Conservation (phyloP, 2,113 vertebrate species). For the Pogona vitticeps region DNA sequence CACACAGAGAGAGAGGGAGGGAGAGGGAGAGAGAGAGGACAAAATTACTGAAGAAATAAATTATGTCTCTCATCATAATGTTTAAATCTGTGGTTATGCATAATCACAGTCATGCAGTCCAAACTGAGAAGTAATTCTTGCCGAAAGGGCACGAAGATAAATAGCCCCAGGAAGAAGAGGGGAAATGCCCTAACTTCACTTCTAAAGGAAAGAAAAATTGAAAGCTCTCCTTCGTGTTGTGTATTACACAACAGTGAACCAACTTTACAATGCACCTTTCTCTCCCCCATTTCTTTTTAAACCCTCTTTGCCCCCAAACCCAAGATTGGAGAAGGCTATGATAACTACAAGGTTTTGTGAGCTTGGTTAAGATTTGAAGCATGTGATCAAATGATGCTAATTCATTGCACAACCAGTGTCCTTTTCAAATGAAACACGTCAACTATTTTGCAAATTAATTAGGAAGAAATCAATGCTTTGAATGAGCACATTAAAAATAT, state of each 20-base stretch:
- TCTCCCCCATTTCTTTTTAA: not conserved
- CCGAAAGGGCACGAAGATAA: conserved; percentile 64
- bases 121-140: conserved; percentile 68
- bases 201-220: conserved; percentile 45
- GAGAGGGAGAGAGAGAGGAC: not conserved
- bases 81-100: conserved; percentile 68
- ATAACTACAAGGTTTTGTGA: conserved; percentile 14
- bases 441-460: conserved; percentile 33
- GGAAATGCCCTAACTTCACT: conserved; percentile 35
- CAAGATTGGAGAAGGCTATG: not conserved
- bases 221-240: not conserved
- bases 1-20: not conserved
- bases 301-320: not conserved
- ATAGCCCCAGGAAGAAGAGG: conserved; percentile 47
- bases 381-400: not conserved
- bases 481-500: conserved; percentile 19
- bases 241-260: not conserved
- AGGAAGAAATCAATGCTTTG: not conserved
- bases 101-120: conserved; percentile 63
- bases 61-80: conserved; percentile 74
- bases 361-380: conserved; percentile 22
- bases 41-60: conserved; percentile 75
- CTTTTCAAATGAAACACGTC: conserved; percentile 24
- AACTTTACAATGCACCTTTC: not conserved
- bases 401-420: not conserved